These are phyloP conservation scores for Alca torda DNA, from an alignment of 2,797 vertebrate genomes.

Conservation along the genomic window DNA sequence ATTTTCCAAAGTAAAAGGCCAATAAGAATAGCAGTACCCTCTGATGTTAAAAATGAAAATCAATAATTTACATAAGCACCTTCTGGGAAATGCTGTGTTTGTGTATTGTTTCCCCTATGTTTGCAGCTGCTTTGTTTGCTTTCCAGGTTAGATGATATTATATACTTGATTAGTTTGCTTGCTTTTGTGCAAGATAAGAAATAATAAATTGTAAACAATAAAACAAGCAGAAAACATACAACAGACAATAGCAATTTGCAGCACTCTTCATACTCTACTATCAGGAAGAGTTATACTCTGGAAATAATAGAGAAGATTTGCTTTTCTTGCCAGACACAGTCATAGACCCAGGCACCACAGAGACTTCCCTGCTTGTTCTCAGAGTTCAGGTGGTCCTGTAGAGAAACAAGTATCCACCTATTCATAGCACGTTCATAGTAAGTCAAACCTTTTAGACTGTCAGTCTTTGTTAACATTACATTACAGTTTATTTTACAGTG, in stretches of 20 bases:
- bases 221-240: neutral
- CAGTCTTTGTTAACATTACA: neutral
- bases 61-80: neutral
- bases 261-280: neutral
- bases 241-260: neutral
- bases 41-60: neutral
- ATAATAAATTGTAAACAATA: neutral
- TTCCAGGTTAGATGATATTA: neutral
- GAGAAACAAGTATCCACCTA: neutral
- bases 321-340: neutral
- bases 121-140: neutral
- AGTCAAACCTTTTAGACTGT: neutral
- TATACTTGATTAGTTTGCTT: neutral
- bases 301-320: neutral
- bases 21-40: neutral
- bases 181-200: neutral
- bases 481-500: neutral
- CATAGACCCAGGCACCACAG: neutral
- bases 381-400: neutral
- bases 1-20: neutral
- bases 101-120: neutral
- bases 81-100: conserved; percentile 6
- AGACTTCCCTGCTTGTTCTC: neutral
- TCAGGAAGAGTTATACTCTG: neutral
- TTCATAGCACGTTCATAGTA: neutral